Conservation (phyloP, 2,113 vertebrate species). For the Xyliphius kryptos region DNA sequence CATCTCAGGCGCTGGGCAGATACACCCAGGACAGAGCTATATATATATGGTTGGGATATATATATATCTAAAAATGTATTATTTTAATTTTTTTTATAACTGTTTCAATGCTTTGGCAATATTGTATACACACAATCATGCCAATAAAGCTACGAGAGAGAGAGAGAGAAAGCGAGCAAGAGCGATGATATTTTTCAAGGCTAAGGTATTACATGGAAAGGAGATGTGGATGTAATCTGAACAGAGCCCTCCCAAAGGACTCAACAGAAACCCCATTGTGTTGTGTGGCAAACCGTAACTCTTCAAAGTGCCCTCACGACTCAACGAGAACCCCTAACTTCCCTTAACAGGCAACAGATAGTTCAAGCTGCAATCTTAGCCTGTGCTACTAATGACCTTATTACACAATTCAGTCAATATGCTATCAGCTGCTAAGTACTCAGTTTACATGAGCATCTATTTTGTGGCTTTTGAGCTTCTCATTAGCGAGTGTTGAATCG, state of each 20-base stretch:
- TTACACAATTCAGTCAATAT: background rate
- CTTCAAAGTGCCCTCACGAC: slow-evolving; percentile 29
- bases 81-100: too few species aligned
- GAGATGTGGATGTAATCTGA: slow-evolving; percentile 31
- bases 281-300: slow-evolving; percentile 9
- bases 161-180: too few species aligned
- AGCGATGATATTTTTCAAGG: background rate
- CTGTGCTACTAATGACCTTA: slow-evolving; percentile 5
- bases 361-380: background rate
- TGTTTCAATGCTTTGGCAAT: too few species aligned
- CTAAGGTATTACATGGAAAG: slow-evolving; percentile 3
- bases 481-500: background rate
- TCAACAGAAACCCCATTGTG: slow-evolving; percentile 42
- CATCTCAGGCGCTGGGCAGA: too few species aligned
- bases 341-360: slow-evolving; percentile 6
- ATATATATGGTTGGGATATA: too few species aligned
- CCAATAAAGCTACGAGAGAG: too few species aligned
- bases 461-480: slow-evolving; percentile 1
- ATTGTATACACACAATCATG: too few species aligned
- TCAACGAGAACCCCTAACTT: slow-evolving; percentile 9
- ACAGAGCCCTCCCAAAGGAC: slow-evolving; percentile 17
- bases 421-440: background rate
- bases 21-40: too few species aligned
- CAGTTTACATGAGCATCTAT: slow-evolving; percentile 7
- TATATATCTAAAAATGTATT: too few species aligned